A percentile compares a stretch with the other conserved stretches of the same genome.
phyloP scores from a whole-genome alignment of 2,888 invertebrate genomes.

The Drosophila macrospina region DNA sequence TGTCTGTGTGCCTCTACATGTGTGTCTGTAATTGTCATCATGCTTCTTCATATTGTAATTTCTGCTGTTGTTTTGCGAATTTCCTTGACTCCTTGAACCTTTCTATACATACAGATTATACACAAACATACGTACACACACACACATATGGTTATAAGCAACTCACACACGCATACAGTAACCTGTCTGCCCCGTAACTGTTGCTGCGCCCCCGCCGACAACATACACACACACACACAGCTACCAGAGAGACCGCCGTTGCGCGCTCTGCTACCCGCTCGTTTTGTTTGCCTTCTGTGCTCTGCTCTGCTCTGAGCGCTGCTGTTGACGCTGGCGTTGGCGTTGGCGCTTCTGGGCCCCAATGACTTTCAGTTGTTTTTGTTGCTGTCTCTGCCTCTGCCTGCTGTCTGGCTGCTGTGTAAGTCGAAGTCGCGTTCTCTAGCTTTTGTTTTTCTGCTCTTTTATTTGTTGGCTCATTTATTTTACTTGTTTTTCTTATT shows the following conservation, averaged over 20 bases:
- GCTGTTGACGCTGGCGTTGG: slow-evolving; percentile 44
- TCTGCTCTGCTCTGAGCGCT: slow-evolving; percentile 39
- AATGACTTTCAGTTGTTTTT: slow-evolving; percentile 22
- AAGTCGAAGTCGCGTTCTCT: slow-evolving; percentile 72
- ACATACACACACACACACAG: slow-evolving; percentile 17
- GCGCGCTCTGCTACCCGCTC: slow-evolving; percentile 44
- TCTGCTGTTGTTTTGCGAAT: slow-evolving; percentile 58
- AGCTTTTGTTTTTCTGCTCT: slow-evolving; percentile 64
- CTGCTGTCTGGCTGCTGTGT: slow-evolving; percentile 71
- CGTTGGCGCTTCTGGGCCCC: slow-evolving; percentile 50
- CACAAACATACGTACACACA: neutral
- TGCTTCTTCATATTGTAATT: slow-evolving; percentile 55
- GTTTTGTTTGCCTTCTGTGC: slow-evolving; percentile 51
- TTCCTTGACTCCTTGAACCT: slow-evolving; percentile 73
- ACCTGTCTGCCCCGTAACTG: slow-evolving; percentile 71
- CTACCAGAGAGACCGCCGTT: slow-evolving; percentile 27
- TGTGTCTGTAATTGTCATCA: slow-evolving; percentile 61
- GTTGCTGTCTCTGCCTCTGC: slow-evolving; percentile 27
- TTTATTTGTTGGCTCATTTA: slow-evolving; percentile 69
- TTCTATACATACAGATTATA: slow-evolving; percentile 15
- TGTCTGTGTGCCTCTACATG: slow-evolving; percentile 19
- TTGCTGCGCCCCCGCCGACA: slow-evolving; percentile 72
- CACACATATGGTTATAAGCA: slow-evolving; percentile 8
- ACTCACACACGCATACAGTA: slow-evolving; percentile 42
- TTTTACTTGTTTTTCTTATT: slow-evolving; percentile 57